Conservation (phyloP, 2,797 vertebrate species). For the Miichthys miiuy region DNA sequence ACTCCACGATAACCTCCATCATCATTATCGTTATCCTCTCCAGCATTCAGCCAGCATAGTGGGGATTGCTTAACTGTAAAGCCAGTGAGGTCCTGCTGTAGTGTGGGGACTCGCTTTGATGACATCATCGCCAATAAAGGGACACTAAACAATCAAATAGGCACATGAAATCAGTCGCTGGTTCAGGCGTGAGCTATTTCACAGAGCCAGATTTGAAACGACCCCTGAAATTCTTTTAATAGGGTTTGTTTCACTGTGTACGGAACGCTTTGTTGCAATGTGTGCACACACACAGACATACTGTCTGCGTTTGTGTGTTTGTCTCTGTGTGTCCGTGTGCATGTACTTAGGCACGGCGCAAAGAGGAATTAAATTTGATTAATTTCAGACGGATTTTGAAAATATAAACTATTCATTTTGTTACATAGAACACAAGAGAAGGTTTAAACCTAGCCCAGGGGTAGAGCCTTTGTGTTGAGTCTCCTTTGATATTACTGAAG, state of each 20-base stretch:
- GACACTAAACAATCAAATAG: slow-evolving; percentile 61
- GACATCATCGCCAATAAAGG: slow-evolving; percentile 65
- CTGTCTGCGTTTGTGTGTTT: slow-evolving; percentile 53
- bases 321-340: slow-evolving; percentile 64
- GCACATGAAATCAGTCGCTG: slow-evolving; percentile 61
- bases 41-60: slow-evolving; percentile 61
- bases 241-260: slow-evolving; percentile 74
- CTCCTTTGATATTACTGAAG: slow-evolving; percentile 85
- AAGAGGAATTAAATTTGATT: slow-evolving; percentile 84
- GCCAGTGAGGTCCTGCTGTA: slow-evolving; percentile 53
- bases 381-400: slow-evolving; percentile 82
- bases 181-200: slow-evolving; percentile 65
- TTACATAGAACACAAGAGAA: slow-evolving; percentile 80
- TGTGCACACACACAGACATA: slow-evolving; percentile 35
- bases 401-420: slow-evolving; percentile 85
- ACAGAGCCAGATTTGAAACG: slow-evolving; percentile 69
- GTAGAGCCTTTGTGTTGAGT: slow-evolving; percentile 82
- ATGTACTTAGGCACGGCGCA: slow-evolving; percentile 74
- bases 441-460: slow-evolving; percentile 84
- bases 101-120: slow-evolving; percentile 54
- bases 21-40: slow-evolving; percentile 79
- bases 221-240: slow-evolving; percentile 79
- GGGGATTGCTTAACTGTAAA: slow-evolving; percentile 66
- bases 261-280: slow-evolving; percentile 66
- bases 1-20: slow-evolving; percentile 81